Evolutionary conservation across 2,113 vertebrate species (phyloP), one percentile per base, ranked within the genome.

Genomic region (Scalopus aquaticus): DNA sequence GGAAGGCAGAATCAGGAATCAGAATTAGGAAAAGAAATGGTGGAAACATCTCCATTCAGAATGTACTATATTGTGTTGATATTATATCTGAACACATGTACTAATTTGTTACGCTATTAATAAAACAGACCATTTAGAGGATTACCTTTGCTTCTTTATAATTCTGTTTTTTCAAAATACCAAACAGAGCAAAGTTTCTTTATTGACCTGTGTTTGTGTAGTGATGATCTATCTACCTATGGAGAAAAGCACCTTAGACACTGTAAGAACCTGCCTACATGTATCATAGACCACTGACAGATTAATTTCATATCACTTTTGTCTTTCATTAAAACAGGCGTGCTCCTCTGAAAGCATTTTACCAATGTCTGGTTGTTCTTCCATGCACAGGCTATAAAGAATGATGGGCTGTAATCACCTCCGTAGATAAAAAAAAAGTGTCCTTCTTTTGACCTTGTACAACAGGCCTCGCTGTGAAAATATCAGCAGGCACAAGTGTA

Each of bases 51-150:
- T 79, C 84, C 49, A 9, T 84, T 70, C 37, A 44, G 44, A 44
- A 44, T 44, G 5, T 44, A 44, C 44, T n/a, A n/a, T n/a, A n/a
- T n/a, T 44, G 44, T 42, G 26, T 78, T 88, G 81, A 4, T 46
- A 16, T 67, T 90, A 82, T 69, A 92, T 89, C 58, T 96, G 35
- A 35, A 89, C 54, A 58, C n/a, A 22, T 78, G 13, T 32, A 86
- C 60, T 54, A 78, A 79, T 56, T 79, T 13, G 44, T 88, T 65
- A 69, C 37, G 80, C 32, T 67, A 80, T 62, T 76, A 76, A 19
- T 69, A 49, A 82, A 89, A 26, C 67, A 11, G 37, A 76, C 37
- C 64, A 4, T 51, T 81, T 84, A 65, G 54, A 78, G 32, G 28
- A 44, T 64, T 90, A 26, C 60, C 49, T 82, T 84, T 72, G 24